A percentile compares a stretch with the other conserved stretches of the same genome.
Evolutionary conservation across 92 coral and sea anemone genomes (phyloP).

Genomic region (Siderastrea siderea): DNA sequence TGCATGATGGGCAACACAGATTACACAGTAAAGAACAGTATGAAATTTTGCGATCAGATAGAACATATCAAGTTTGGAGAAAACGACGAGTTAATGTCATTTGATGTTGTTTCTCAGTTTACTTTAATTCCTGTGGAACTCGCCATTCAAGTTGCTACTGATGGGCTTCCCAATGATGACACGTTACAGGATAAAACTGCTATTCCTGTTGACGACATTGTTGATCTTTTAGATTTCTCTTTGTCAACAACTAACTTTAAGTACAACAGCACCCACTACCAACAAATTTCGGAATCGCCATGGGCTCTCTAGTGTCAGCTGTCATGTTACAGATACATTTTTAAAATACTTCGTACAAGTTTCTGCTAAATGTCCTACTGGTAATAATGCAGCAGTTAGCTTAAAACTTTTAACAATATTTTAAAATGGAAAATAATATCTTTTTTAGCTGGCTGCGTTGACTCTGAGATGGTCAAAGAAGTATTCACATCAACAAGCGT

Average conservation of each 20-base stretch:
- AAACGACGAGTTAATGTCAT: slow-evolving; percentile 21
- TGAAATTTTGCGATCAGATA: slow-evolving; percentile 20
- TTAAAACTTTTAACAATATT: too few species aligned
- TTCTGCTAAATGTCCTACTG: too few species aligned
- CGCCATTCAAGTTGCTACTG: slow-evolving; percentile 35
- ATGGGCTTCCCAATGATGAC: too few species aligned
- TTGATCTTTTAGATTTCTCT: slow-evolving; percentile 5
- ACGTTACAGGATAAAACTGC: too few species aligned
- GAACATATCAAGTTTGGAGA: slow-evolving; percentile 31
- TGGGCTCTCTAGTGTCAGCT: slow-evolving; percentile 29
- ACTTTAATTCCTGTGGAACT: slow-evolving; percentile 32
- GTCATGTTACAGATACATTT: too few species aligned
- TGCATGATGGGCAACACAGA: slow-evolving; percentile 48
- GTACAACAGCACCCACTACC: slow-evolving; percentile 6
- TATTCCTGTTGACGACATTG: slow-evolving; percentile 1
- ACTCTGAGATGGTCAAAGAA: too few species aligned
- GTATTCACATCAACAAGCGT: too few species aligned
- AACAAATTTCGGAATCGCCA: slow-evolving; percentile 24
- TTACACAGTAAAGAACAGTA: slow-evolving; percentile 23
- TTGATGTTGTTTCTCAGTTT: slow-evolving; percentile 40
- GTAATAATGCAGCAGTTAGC: too few species aligned
- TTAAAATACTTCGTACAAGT: too few species aligned
- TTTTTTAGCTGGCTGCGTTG: too few species aligned
- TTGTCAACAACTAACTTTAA: slow-evolving; percentile 26
- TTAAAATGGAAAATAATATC: too few species aligned